Base-by-base conservation (phyloP, 2,888 invertebrate genomes). In the Stenodera caucasica region DNA sequence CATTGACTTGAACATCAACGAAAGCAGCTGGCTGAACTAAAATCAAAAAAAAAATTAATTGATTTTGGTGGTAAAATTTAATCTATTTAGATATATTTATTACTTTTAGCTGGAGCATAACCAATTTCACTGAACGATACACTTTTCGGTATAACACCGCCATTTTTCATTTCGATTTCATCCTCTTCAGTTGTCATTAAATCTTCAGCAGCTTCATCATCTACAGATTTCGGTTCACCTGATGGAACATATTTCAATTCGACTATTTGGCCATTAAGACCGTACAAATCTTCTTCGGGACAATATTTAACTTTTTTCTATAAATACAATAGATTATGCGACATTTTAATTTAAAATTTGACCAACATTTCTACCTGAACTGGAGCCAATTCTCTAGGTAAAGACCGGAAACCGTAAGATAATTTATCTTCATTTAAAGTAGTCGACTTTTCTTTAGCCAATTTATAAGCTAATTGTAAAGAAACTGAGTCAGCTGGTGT, bases 211-310 rank as follows among this genome's bases (percentile, higher is more conserved):
- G 78, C 78, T 70, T 78, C 77, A 51, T 77, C 74, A 18, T 75
- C 78, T 2, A 75, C 67, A 4, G 70, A 59, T 59, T 68, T 67
- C 6, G 61, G 61, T 1, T 54, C 35, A 12, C 45, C 21, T 32
- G 61, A 61, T 18, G 54, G 52, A 6, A 68, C 60, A 8, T 71
- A 67, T 64, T 81, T 83, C 21, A 84, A 72, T 63, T 84, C 84
- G 37, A 85, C 82, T 8, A 85, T 77, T 49, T 82, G 81, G 29
- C 80, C 83, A 49, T 84, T 84, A n/a, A 84, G 70, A n/a, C 75
- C 77, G 63, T 80, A 80, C 3, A 85, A 76, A 59, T 81, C 81
- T 66, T 84, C 77, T 70, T 85, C 85, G 2, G 83, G 81, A 21
- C 85, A 77, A 26, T 81, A 77, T 9, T 70, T 72, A 14, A 37